These are phyloP conservation scores for Glossophaga mutica DNA, from an alignment of 2,797 vertebrate genomes.

Conservation along the genomic window DNA sequence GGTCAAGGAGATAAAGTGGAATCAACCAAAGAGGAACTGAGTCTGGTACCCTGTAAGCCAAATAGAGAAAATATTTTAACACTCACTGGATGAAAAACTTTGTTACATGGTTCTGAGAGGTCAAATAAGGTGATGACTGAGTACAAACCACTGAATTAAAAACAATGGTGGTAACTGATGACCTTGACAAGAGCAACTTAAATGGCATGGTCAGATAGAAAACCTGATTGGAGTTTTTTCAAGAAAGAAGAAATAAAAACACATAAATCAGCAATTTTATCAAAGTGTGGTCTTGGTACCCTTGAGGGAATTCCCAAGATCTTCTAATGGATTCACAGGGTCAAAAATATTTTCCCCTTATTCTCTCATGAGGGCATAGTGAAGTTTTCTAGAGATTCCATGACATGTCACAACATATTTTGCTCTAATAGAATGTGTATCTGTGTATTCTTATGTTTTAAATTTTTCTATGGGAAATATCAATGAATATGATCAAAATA, in stretches of 20 bases:
- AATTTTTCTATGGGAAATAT: neutral
- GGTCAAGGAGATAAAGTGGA: neutral
- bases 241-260: conserved; percentile 2
- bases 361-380: neutral
- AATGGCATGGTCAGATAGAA: neutral
- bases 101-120: neutral
- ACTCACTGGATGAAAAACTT: neutral
- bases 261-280: neutral
- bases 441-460: neutral
- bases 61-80: neutral
- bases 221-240: neutral
- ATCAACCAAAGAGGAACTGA: neutral
- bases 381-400: neutral
- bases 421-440: neutral
- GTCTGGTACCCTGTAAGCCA: neutral
- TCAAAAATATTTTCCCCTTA: neutral
- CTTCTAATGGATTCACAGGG: neutral
- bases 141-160: neutral
- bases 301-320: neutral
- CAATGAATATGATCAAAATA: neutral
- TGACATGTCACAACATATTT: neutral
- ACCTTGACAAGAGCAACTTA: neutral
- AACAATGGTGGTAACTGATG: neutral
- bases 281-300: neutral
- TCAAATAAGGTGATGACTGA: neutral